Conservation (phyloP, 2,113 vertebrate genomes). For the Peromyscus polionotus region DNA sequence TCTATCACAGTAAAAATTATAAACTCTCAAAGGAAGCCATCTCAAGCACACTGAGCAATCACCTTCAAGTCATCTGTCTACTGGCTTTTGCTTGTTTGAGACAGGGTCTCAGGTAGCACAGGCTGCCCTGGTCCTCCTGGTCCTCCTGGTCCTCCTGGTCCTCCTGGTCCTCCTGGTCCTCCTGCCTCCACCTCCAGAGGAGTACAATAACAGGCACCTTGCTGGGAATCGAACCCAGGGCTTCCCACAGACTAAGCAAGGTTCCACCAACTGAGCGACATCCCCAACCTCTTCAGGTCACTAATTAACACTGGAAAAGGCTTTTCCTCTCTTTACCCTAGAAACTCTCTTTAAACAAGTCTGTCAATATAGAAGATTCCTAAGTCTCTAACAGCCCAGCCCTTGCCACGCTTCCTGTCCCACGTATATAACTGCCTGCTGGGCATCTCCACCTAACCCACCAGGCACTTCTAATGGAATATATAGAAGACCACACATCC, state of each 20-base stretch:
- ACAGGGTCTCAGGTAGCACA: not conserved
- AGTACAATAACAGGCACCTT: not conserved
- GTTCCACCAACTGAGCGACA: not conserved
- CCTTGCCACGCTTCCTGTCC: not conserved
- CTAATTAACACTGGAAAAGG: constrained; percentile 35
- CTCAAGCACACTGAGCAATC: constrained; percentile 67
- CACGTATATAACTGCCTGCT: not conserved
- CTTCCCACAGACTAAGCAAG: not conserved
- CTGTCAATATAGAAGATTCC: not conserved
- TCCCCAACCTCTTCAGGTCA: constrained; percentile 43
- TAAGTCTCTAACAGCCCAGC: not conserved
- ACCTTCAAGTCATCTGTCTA: constrained; percentile 48
- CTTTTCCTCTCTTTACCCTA: not conserved
- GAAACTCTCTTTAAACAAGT: not conserved
- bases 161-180: not conserved
- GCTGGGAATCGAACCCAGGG: not conserved
- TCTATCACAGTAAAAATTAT: constrained; percentile 83
- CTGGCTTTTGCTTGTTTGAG: not conserved
- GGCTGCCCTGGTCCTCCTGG: not conserved
- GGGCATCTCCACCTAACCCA: not conserved
- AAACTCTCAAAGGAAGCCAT: constrained; percentile 63
- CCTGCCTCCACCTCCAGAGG: not conserved
- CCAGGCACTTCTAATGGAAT: not conserved
- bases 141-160: not conserved
- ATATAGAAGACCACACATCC: not conserved